Evolutionary conservation across 2,113 vertebrate species (phyloP), one percentile per base, ranked within the genome.

Genomic region (Baryphthengus martii): DNA sequence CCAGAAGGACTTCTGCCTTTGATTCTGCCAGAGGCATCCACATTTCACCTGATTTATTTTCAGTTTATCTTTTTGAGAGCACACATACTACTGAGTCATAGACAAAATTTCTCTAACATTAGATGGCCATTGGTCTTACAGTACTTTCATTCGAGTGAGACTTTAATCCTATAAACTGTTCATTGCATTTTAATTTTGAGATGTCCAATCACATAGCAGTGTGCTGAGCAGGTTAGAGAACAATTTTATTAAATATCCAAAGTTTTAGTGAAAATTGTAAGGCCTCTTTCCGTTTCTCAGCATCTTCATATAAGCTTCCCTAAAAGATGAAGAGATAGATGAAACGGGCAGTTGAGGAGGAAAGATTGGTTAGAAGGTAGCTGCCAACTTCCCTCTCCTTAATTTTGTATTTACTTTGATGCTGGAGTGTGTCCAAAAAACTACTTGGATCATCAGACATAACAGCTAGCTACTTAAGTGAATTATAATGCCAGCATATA

Each of bases 311-410:
- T 82, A 72, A 89, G 56, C 61, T 78, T 93, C 58, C 58, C 39
- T 81, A 84, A 75, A 92, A 90, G 52, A 90, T n/a, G 77, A 91
- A 88, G 68, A 80, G 33, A 76, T 96, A 55, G 79, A 66, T 88
- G 44, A n/a, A 96, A 68, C 79, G 78, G 39, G 73, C 76, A 73
- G 56, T 58, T 76, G 70, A 81, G 65, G 66, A 91, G 39, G 76
- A 85, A 86, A 72, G 76, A 92, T 96, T 85, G 95, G 73, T 92
- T 83, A 95, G 76, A 90, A 95, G 75, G 58, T 83, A 97, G 56
- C 68, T 93, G 91, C 93, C 88, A 88, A 52, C 39, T 97, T 86
- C 65, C 77, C 92, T 66, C 45, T n/a, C 83, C 75, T 90, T 85
- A 58, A 85, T 90, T 94, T 90, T 87, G 7, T 61, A 70, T 94